Base-by-base conservation (phyloP, 2,888 invertebrate genomes). In the Schizotus pectinicornis region DNA sequence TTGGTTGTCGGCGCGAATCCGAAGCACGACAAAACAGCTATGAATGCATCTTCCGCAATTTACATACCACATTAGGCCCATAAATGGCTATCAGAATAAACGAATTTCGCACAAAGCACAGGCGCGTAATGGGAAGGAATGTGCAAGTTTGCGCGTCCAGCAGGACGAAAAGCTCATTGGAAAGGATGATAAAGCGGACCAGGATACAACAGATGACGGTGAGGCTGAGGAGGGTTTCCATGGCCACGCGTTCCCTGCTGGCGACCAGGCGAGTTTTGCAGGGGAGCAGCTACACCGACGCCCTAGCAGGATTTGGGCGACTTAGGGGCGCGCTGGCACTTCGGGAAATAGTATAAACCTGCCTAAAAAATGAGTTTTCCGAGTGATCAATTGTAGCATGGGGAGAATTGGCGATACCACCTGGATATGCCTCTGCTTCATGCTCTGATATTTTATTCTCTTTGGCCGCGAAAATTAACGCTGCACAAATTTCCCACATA, bases 171-270 rank as follows among this genome's bases (percentile, higher is more conserved):
- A 68, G 65, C 70, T 67, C 68, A 65, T 71, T 64, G 66, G 67
- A 61, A 65, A 63, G 67, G 64, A 68, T 70, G 69, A 71, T 69
- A 67, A 70, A 69, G 66, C 63, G 63, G 60, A 64, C 59, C 63
- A 48, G 67, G 63, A 69, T 67, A 70, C 69, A 72, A 66, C 74
- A 74, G 74, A 72, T 73, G 74, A 72, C 73, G 74, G 65, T 59
- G 62, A 63, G 59, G 59, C 57, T 59, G 67, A 65, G 71, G 67
- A 72, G 74, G 68, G 74, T 75, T 74, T 72, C 74, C 74, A 75
- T 75, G 74, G 73, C 65, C 73, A 74, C 74, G 71, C 69, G 49
- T 63, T 62, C 61, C 60, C 61, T 57, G 54, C 60, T 64, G 60
- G 56, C 53, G 37, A 11, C 67, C 68, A 68, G 52, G 53, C 59